Conservation (phyloP, 2,797 vertebrate species). For the Echeneis naucrates region DNA sequence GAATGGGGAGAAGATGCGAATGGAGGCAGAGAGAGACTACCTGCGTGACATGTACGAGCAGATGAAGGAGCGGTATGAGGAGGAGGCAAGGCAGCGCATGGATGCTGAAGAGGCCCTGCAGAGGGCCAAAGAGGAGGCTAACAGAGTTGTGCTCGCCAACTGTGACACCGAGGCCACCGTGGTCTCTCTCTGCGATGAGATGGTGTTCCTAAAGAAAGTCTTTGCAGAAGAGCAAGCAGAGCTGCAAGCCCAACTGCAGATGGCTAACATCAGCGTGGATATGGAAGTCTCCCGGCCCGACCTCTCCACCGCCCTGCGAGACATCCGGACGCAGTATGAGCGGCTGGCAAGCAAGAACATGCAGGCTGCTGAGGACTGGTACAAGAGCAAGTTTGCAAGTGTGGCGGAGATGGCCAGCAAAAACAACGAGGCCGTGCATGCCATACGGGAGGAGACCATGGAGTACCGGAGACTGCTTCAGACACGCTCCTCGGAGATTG, state of each 20-base stretch:
- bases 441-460: constrained; percentile 88
- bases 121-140: constrained; percentile 78
- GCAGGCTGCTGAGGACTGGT: constrained; percentile 88
- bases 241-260: constrained; percentile 83
- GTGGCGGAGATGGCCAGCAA: constrained; percentile 84
- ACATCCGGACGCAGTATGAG: constrained; percentile 88
- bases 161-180: constrained; percentile 80
- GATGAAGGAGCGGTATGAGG: constrained; percentile 81
- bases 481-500: constrained; percentile 87
- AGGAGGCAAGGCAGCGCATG: constrained; percentile 72
- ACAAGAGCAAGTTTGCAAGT: constrained; percentile 84
- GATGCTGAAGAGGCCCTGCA: constrained; percentile 81
- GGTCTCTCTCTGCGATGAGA: constrained; percentile 82
- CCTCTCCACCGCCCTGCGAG: constrained; percentile 85
- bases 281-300: constrained; percentile 85
- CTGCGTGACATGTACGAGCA: constrained; percentile 76
- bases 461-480: constrained; percentile 89
- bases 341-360: constrained; percentile 87
- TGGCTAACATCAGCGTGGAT: constrained; percentile 79
- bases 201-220: constrained; percentile 85
- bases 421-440: constrained; percentile 86
- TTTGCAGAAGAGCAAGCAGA: constrained; percentile 84
- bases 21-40: constrained; percentile 83
- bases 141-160: constrained; percentile 73
- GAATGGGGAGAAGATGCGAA: constrained; percentile 82